Percentiles rank a stretch among this genome's conserved stretches.
phyloP scores from a whole-genome alignment of 1,140 invertebrate genomes.

The Drosophila repletoides region DNA sequence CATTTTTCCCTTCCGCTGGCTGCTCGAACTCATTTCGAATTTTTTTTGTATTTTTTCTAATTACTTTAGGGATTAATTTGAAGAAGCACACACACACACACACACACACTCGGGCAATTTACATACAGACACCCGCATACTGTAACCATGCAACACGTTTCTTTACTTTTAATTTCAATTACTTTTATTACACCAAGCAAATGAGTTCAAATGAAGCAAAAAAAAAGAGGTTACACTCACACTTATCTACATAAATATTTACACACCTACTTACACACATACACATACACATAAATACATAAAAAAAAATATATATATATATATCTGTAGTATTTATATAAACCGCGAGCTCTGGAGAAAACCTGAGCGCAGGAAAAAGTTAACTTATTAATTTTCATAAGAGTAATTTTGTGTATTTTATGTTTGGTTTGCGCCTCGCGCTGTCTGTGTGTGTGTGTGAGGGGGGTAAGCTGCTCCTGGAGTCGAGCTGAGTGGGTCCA shows the following conservation, averaged over 20 bases:
- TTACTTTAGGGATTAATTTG: conserved; percentile 80
- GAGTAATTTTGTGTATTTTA: conserved; percentile 80
- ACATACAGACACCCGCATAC: conserved; percentile 25
- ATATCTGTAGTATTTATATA: conserved; percentile 2
- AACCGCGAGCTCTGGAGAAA: conserved; percentile 27
- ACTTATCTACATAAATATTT: neutral
- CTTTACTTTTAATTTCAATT: conserved; percentile 82
- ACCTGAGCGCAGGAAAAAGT: conserved; percentile 66
- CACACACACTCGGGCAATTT: conserved; percentile 18
- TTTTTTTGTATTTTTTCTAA: conserved; percentile 64
- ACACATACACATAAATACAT: conserved; percentile 8
- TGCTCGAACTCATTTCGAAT: conserved; percentile 72
- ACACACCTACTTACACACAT: conserved; percentile 16
- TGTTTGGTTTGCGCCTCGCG: conserved; percentile 50
- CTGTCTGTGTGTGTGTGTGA: conserved; percentile 1
- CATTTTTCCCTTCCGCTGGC: conserved; percentile 5
- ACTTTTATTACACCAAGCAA: conserved; percentile 74
- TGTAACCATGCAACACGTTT: conserved; percentile 71
- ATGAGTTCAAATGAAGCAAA: conserved; percentile 76
- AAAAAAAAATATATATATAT: too few species aligned
- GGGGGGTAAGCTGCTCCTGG: neutral
- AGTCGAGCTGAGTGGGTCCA: conserved; percentile 5
- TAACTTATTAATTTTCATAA: conserved; percentile 81
- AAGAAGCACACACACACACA: conserved; percentile 65
- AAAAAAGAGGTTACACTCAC: conserved; percentile 35